Evolutionary conservation across 2,797 vertebrate genomes (phyloP), one percentile per base, ranked within the genome.

Genomic region (Pseudomugil gertrudae): DNA sequence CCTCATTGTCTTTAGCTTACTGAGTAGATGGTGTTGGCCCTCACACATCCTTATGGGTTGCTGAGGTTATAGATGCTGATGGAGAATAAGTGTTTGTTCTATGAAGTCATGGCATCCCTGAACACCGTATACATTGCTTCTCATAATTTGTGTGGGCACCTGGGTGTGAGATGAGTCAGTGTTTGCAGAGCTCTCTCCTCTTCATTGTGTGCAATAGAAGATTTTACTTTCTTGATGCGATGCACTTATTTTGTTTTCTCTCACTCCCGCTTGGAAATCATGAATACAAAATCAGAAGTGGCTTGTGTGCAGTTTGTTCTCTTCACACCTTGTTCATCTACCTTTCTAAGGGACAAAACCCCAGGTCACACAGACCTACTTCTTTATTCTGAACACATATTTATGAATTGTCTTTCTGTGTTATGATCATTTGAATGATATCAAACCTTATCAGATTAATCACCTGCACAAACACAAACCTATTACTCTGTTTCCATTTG

Each of bases 101-200:
- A 78, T 72, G 45, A 74, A 59, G 36, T 75, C 66, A 78, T 76
- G 72, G 62, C 5, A 78, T 75, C 58, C 74, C 45, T 63, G 57
- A 79, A 60, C 45, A 26, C 65, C 26, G 60, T 57, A 27, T 33
- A 57, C 45, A 70, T 66, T 64, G 77, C 30, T 63, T 68, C 35
- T 70, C 60, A 63, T 30, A 26, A 45, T 64, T 59, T 63, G 63
- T 72, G 51, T 40, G 24, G 61, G 69, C 11, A 43, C 63, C 83
- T 79, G 84, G 79, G 89, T 65, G 85, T 77, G 74, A 74, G 85
- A 87, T 88, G 89, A 90, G 71, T 91, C 84, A 78, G 80, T 86
- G 69, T 71, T 87, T 81, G 80, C 45, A 19, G 86, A 87, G 78
- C 91, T 89, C 70, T 63, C 81, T 88, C 74, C 67, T 76, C 68